A percentile compares a stretch with the other conserved stretches of the same genome.
phyloP scores from a whole-genome alignment of 1,140 invertebrate species.

The Pogonus chalceus region DNA sequence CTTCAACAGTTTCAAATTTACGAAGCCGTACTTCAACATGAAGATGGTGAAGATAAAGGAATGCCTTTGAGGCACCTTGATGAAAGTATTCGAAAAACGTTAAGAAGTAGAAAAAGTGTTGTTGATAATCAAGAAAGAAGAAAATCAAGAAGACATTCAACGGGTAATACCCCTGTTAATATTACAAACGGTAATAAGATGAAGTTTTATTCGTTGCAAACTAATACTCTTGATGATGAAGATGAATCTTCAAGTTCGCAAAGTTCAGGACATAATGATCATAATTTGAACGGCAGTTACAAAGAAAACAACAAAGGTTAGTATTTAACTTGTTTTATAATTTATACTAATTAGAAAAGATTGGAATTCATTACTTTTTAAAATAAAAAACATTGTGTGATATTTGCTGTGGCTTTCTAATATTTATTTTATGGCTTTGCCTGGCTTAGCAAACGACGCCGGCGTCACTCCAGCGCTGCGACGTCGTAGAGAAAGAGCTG shows the following conservation, averaged over 20 bases:
- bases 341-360: conserved; percentile 1
- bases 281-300: conserved; percentile 45
- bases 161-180: conserved; percentile 48
- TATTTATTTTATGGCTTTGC: conserved; percentile 27
- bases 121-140: conserved; percentile 55
- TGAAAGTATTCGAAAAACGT: conserved; percentile 68
- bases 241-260: conserved; percentile 46
- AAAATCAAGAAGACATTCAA: conserved; percentile 66
- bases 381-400: not conserved
- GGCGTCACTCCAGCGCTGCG: conserved; percentile 67
- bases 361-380: not conserved
- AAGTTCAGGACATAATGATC: conserved; percentile 41
- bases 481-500: conserved; percentile 61
- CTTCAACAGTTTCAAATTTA: conserved; percentile 91
- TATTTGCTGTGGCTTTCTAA: conserved; percentile 16
- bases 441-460: conserved; percentile 41
- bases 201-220: conserved; percentile 13
- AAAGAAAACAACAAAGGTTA: conserved; percentile 45
- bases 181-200: conserved; percentile 20
- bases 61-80: conserved; percentile 63
- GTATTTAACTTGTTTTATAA: conserved; percentile 1
- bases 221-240: conserved; percentile 37
- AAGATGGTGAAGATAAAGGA: conserved; percentile 68
- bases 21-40: conserved; percentile 84
- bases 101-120: conserved; percentile 57